A percentile compares a stretch with the other conserved stretches of the same genome.
These are phyloP conservation scores for Rhinolophus sinicus DNA, from an alignment of 2,113 vertebrate species.

Conservation along the genomic window DNA sequence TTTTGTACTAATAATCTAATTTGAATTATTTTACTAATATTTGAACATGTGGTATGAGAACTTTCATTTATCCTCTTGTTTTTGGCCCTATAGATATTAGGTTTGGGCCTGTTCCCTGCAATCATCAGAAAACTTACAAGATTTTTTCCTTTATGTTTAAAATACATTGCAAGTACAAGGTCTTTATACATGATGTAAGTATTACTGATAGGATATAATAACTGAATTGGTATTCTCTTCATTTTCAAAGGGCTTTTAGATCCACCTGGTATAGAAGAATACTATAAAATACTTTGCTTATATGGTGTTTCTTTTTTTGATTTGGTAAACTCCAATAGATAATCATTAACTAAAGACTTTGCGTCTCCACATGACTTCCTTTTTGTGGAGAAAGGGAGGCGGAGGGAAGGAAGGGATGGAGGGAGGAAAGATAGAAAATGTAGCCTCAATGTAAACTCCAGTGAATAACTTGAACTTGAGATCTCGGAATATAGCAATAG, in stretches of 20 bases:
- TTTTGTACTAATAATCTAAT: not conserved
- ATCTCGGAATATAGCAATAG: not conserved
- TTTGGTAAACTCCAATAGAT: not conserved
- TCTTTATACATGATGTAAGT: not conserved
- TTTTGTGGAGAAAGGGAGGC: too few relatives aligned
- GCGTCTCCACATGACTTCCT: not conserved
- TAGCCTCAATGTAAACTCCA: not conserved
- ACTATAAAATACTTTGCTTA: not conserved
- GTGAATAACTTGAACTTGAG: not conserved
- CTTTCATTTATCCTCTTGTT: not conserved
- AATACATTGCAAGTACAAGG: not conserved
- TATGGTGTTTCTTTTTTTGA: not conserved
- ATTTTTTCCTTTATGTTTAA: not conserved
- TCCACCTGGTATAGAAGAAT: not conserved
- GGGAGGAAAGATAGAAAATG: not conserved
- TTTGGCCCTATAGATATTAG: not conserved
- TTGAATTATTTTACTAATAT: not conserved
- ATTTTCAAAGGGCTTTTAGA: slow-evolving; percentile 6
- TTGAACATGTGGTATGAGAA: not conserved
- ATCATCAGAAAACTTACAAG: not conserved
- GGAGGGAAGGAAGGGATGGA: fast-evolving
- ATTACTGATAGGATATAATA: not conserved
- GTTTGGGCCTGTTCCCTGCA: not conserved
- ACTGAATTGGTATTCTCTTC: not conserved
- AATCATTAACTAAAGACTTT: not conserved